Conservation (phyloP, 1,140 invertebrate species). For the Zaprionus taronus region DNA sequence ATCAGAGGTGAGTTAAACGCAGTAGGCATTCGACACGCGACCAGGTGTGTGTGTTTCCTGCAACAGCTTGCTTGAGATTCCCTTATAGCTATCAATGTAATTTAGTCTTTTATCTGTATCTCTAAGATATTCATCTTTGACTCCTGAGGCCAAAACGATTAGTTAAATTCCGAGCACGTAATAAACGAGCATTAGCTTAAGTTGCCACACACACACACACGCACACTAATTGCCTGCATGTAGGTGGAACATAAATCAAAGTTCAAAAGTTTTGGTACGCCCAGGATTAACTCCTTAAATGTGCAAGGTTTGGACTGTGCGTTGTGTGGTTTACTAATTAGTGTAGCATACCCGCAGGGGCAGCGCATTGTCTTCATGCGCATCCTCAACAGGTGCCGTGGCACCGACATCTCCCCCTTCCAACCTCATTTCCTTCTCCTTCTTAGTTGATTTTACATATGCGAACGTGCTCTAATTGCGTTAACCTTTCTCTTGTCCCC, state of each 20-base stretch:
- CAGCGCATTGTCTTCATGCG: conserved; percentile 37
- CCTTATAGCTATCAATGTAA: conserved; percentile 13
- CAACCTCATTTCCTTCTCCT: background rate
- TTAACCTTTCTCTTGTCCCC: conserved; percentile 23
- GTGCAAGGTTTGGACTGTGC: conserved; percentile 57
- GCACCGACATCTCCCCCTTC: background rate
- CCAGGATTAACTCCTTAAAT: conserved; percentile 69
- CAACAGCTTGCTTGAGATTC: background rate
- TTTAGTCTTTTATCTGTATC: conserved; percentile 41
- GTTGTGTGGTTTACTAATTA: conserved; percentile 73
- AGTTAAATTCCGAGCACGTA: conserved; percentile 70
- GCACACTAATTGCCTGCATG: conserved; percentile 60
- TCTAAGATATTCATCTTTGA: conserved; percentile 9
- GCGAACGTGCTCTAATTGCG: conserved; percentile 9
- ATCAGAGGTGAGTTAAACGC: conserved; percentile 57
- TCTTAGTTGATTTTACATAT: background rate
- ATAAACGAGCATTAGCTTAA: conserved; percentile 62
- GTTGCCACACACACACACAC: conserved; percentile 42
- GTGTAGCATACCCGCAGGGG: conserved; percentile 52
- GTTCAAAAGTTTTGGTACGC: conserved; percentile 71
- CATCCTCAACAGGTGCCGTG: conserved; percentile 58
- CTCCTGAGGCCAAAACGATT: conserved; percentile 17
- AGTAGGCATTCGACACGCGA: conserved; percentile 56
- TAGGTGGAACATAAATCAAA: conserved; percentile 70
- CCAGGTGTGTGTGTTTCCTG: conserved; percentile 39